Conservation (phyloP, 2,113 vertebrate species). For the Eretmochelys imbricata region DNA sequence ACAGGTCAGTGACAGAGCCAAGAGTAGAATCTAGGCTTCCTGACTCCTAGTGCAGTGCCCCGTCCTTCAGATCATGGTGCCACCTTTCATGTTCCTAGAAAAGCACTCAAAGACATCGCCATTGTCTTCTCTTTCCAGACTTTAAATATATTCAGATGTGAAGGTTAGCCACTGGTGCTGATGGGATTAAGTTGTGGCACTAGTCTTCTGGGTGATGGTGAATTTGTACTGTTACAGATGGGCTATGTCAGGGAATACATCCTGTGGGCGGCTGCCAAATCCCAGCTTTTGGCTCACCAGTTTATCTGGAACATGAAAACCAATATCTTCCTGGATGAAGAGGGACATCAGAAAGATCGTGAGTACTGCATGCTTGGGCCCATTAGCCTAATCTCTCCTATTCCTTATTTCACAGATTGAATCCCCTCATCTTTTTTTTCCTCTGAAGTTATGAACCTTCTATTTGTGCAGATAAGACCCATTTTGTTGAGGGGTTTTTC, state of each 20-base stretch:
- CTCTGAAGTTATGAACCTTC: not conserved
- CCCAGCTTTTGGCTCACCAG: constrained; percentile 95
- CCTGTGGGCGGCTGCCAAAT: constrained; percentile 94
- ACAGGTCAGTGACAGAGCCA: not conserved
- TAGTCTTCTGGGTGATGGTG: not conserved
- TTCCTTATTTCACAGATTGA: not conserved
- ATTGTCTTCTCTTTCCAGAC: not conserved
- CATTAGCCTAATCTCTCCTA: not conserved
- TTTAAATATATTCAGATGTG: not conserved
- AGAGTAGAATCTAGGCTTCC: not conserved
- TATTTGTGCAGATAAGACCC: not conserved
- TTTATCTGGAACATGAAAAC: constrained; percentile 99
- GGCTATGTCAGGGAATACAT: constrained; percentile 97
- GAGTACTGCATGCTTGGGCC: constrained; percentile 68
- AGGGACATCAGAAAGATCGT: constrained; percentile 94
- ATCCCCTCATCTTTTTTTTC: not conserved
- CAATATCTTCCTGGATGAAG: constrained; percentile 93
- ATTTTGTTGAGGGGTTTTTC: not conserved
- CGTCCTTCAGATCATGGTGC: not conserved
- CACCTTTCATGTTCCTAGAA: not conserved
- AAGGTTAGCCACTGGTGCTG: not conserved
- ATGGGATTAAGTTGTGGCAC: not conserved
- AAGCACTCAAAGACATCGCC: not conserved
- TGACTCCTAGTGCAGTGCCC: not conserved
- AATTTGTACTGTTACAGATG: constrained; percentile 83